Base-by-base conservation (phyloP, 2,888 invertebrate genomes). In the Stenoptilia bipunctidactyla region DNA sequence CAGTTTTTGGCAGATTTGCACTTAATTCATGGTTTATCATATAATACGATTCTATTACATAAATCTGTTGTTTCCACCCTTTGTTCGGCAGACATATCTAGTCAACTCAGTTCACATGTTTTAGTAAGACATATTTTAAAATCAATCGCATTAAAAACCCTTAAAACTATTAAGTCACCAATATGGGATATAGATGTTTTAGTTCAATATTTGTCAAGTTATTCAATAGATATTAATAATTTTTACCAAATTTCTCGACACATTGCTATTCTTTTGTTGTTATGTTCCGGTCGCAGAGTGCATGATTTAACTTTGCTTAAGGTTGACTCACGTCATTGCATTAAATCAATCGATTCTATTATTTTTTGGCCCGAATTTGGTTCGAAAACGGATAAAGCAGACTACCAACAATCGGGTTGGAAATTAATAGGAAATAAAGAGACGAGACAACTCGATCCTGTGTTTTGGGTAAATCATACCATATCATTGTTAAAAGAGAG, bases 401-500 rank as follows among this genome's bases (percentile, higher is more conserved):
- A 15, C 12, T n/a, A 39, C 12, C n/a, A 13, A 25, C 39, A 39
- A 25, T 39, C 34, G n/a, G 34, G 34, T 8, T 34, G 39, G 39
- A 20, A 15, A 10, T 13, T 34, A 10, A 6, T 13, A 8, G 10
- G 8, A 20, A 10, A 15, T 8, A 9, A n/a, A 25, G 25, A 33
- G 2, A 12, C 2, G 3, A 10, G 6, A 6, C 10, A 30, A 10
- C 13, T 41, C 27, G 40, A 40, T 25, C 42, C 40, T 8, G 34
- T 38, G 15, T 36, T 37, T 15, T 43, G 43, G 43, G 15, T 43
- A 20, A 38, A 40, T 36, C 37, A 15, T 40, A 34, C 33, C 9
- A 33, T n/a, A 20, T 13, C 14, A 12, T 15, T 39, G 20, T 30
- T 40, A 37, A 43, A 39, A 14, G 27, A 41, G 15, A 20, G 20